These are phyloP conservation scores for Oasisia sp. DNA, from an alignment of 2,888 invertebrate genomes.

Conservation along the genomic window DNA sequence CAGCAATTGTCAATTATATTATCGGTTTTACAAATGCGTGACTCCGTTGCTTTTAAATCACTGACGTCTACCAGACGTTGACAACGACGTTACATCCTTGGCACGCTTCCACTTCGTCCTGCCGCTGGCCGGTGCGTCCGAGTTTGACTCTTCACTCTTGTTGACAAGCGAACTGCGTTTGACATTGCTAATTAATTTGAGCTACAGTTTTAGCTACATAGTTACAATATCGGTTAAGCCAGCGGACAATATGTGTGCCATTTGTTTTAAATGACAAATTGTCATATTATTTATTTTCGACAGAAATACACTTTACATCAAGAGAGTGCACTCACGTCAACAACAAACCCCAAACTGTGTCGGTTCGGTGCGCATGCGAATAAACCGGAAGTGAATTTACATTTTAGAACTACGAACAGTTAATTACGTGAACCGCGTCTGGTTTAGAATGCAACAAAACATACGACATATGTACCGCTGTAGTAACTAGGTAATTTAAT, in stretches of 20 bases:
- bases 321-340: background rate
- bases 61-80: background rate
- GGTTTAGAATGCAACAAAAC: background rate
- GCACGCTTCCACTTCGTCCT: background rate
- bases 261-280: background rate
- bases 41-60: conserved; percentile 1
- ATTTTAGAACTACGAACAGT: background rate
- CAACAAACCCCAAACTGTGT: background rate
- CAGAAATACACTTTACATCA: background rate
- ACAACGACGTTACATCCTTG: background rate
- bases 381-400: background rate
- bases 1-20: background rate
- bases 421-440: background rate
- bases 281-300: background rate
- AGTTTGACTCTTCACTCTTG: background rate
- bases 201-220: background rate
- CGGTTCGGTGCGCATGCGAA: background rate
- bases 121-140: background rate
- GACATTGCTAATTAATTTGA: background rate
- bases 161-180: background rate
- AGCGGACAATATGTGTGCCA: background rate
- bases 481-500: background rate
- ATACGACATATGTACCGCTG: background rate
- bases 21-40: background rate
- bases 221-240: background rate